These are phyloP conservation scores for Rattus norvegicus DNA, from an alignment of 2,113 vertebrate species.

Conservation along the genomic window GRCr8 NC_086026.1:56947001-56947500, in stretches of 20 bases:
- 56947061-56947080: slow-evolving; percentile 91
- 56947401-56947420: slow-evolving; percentile 58
- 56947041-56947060: slow-evolving; percentile 93
- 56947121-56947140: slow-evolving; percentile 95
- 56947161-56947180: slow-evolving; percentile 89
- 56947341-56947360: slow-evolving; percentile 62
- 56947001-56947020: slow-evolving; percentile 90
- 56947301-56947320: slow-evolving; percentile 79
- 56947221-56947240: slow-evolving; percentile 75
- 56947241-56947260: slow-evolving; percentile 71
- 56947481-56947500: slow-evolving; percentile 67
- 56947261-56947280: slow-evolving; percentile 79
- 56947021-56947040: slow-evolving; percentile 94
- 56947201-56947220: slow-evolving; percentile 82
- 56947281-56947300: slow-evolving; percentile 78
- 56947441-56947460: slow-evolving; percentile 47
- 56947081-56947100: slow-evolving; percentile 91
- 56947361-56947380: slow-evolving; percentile 60
- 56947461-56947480: slow-evolving; percentile 60
- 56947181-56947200: slow-evolving; percentile 82
- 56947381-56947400: slow-evolving; percentile 54
- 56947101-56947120: slow-evolving; percentile 95
- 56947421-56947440: slow-evolving; percentile 17
- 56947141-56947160: slow-evolving; percentile 91
- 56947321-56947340: slow-evolving; percentile 58